A percentile compares a stretch with the other conserved stretches of the same genome.
Evolutionary conservation across 2,888 invertebrate species (phyloP).

Genomic region (Agrochola lota): DNA sequence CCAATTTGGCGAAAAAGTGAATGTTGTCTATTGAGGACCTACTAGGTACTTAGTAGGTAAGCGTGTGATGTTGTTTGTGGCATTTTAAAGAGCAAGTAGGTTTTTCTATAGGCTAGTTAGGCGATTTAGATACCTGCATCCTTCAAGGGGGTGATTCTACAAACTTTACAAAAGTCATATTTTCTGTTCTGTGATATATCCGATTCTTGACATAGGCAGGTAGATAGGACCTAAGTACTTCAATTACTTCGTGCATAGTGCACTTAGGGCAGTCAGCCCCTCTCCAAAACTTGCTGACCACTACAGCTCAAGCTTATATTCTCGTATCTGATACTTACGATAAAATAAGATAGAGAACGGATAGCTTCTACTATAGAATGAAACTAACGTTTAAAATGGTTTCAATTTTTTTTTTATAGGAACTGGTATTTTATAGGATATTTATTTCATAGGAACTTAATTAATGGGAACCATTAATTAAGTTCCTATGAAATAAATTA

Average conservation of each 20-base stretch:
- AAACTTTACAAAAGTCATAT: neutral
- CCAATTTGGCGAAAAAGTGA: neutral
- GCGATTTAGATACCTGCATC: too few species aligned
- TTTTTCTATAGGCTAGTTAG: too few species aligned
- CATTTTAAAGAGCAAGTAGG: too few species aligned
- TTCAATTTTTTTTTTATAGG: neutral
- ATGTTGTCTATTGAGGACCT: neutral
- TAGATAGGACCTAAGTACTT: neutral
- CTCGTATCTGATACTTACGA: neutral
- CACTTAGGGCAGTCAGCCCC: neutral
- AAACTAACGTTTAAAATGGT: neutral
- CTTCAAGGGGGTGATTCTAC: neutral
- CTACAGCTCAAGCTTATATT: neutral
- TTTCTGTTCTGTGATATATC: neutral
- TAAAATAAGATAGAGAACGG: neutral
- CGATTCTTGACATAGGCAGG: neutral
- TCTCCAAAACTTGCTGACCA: neutral
- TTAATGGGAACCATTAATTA: too few species aligned
- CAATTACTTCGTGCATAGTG: neutral
- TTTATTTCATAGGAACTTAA: too few species aligned
- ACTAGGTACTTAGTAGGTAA: too few species aligned
- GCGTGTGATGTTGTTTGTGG: neutral
- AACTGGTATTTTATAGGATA: too few species aligned
- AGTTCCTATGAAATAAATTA: too few species aligned
- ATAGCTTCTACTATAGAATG: neutral